Conservation (phyloP, 1,140 invertebrate species). For the Drosophila rufa region DNA sequence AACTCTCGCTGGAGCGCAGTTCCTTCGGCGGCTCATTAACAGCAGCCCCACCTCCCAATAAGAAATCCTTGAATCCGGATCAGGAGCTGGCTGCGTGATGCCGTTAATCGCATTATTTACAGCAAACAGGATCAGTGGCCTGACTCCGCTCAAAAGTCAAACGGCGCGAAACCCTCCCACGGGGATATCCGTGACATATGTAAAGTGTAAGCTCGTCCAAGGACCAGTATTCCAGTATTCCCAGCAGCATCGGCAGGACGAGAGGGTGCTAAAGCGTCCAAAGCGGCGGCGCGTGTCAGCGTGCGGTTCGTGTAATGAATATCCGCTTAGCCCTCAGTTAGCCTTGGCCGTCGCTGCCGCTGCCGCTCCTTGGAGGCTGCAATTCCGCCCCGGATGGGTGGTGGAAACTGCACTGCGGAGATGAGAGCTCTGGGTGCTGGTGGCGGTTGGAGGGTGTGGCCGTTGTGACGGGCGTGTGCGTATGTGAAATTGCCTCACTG, state of each 20-base stretch:
- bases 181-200: slow-evolving; percentile 85
- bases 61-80: slow-evolving; percentile 34
- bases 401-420: slow-evolving; percentile 37
- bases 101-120: slow-evolving; percentile 85
- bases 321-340: slow-evolving; percentile 72
- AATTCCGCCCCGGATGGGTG: slow-evolving; percentile 26
- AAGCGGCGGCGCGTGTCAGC: slow-evolving; percentile 80
- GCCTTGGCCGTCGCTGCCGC: slow-evolving; percentile 30
- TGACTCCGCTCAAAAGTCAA: slow-evolving; percentile 76
- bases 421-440: slow-evolving; percentile 1
- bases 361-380: slow-evolving; percentile 35
- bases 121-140: slow-evolving; percentile 84
- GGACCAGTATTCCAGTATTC: slow-evolving; percentile 24
- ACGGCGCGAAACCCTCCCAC: slow-evolving; percentile 80
- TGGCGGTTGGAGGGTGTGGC: slow-evolving; percentile 56
- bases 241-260: slow-evolving; percentile 7
- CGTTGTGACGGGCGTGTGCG: slow-evolving; percentile 64
- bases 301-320: slow-evolving; percentile 84
- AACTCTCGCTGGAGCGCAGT: slow-evolving; percentile 38
- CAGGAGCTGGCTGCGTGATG: slow-evolving; percentile 68
- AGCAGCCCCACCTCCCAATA: not conserved
- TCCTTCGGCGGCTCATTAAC: slow-evolving; percentile 74
- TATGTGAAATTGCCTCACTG: slow-evolving; percentile 73
- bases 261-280: slow-evolving; percentile 78
- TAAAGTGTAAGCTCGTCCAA: slow-evolving; percentile 83